Percentiles rank a stretch among this genome's conserved stretches.
phyloP scores from a whole-genome alignment of 2,797 vertebrate genomes.

The Merluccius polli region DNA sequence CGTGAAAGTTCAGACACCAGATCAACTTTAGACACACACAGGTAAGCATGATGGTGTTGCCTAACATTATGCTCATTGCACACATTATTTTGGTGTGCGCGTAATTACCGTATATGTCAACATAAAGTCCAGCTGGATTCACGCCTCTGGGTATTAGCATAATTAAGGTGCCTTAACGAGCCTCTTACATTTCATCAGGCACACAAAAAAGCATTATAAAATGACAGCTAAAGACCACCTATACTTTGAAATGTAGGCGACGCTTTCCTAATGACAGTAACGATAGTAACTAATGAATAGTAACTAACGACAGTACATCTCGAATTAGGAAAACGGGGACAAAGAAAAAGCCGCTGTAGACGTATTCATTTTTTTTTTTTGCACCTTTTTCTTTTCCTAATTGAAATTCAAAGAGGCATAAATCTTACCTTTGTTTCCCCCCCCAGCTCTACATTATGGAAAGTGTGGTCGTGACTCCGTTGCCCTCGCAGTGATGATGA shows the following conservation, averaged over 20 bases:
- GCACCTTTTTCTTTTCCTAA: neutral
- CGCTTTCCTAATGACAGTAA: neutral
- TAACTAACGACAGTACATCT: neutral
- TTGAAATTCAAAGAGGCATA: neutral
- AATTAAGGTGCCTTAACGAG: neutral
- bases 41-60: neutral
- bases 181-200: neutral
- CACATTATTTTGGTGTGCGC: neutral
- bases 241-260: neutral
- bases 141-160: neutral
- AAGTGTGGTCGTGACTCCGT: conserved; percentile 72
- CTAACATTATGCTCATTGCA: neutral
- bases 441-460: conserved; percentile 71
- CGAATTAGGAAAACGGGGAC: neutral
- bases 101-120: neutral
- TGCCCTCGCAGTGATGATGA: conserved; percentile 68
- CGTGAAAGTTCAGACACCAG: neutral
- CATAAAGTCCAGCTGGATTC: neutral
- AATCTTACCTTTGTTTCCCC: conserved; percentile 70
- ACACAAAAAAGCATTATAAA: neutral
- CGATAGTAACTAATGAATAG: neutral
- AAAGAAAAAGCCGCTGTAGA: neutral
- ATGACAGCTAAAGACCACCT: neutral
- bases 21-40: neutral
- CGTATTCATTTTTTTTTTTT: neutral